A percentile compares a stretch with the other conserved stretches of the same genome.
Conservation (phyloP, 2,888 invertebrate species). For the Thymelicus lineola region DNA sequence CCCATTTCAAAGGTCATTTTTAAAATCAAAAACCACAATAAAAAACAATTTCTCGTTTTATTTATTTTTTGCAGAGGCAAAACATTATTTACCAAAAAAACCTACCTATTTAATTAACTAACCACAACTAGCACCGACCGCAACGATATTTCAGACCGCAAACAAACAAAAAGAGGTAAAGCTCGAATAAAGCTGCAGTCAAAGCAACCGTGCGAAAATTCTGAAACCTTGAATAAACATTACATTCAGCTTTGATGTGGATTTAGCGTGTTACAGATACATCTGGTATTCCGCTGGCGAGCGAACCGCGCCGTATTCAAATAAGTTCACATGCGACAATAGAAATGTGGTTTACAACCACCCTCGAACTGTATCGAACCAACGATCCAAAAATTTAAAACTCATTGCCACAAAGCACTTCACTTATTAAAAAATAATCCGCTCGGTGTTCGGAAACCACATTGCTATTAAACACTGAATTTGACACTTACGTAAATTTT, state of each 20-base stretch:
- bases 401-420: constrained; percentile 43
- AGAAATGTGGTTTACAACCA: constrained; percentile 79
- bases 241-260: constrained; percentile 12
- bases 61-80: no score
- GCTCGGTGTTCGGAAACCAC: constrained; percentile 74
- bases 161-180: constrained; percentile 30
- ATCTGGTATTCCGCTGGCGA: constrained; percentile 20
- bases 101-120: neutral
- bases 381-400: constrained; percentile 37
- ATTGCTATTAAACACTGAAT: constrained; percentile 64
- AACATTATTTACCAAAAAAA: no score
- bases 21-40: no score
- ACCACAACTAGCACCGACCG: neutral
- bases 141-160: constrained; percentile 1
- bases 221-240: constrained; percentile 19
- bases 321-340: constrained; percentile 63
- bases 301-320: constrained; percentile 31
- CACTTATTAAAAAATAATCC: constrained; percentile 51
- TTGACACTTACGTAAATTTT: constrained; percentile 84
- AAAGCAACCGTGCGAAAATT: constrained; percentile 29
- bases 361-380: constrained; percentile 47
- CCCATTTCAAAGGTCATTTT: no score
- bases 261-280: constrained; percentile 22
- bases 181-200: constrained; percentile 21
- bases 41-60: no score